Conservation (phyloP, 1,140 invertebrate species). For the Pachyrhynchus sulphureomaculatus region DNA sequence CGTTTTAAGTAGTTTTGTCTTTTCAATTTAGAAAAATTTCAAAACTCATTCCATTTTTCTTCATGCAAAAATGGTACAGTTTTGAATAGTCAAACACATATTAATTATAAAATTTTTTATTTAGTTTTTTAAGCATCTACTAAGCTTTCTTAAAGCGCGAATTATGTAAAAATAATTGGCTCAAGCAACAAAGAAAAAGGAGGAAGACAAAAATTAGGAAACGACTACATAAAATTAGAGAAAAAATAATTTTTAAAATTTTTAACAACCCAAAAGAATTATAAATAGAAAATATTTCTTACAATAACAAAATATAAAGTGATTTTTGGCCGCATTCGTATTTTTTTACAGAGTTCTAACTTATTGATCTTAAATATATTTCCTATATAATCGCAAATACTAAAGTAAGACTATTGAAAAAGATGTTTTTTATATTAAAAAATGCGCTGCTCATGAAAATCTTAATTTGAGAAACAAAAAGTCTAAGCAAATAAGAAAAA, state of each 20-base stretch:
- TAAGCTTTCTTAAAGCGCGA: conserved; percentile 21
- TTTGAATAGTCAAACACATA: conserved; percentile 9
- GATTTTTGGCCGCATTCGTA: not conserved
- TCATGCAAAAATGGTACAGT: conserved; percentile 43
- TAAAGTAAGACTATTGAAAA: no score
- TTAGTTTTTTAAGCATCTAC: not conserved
- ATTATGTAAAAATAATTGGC: conserved; percentile 28
- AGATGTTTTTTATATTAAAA: no score
- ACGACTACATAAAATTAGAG: not conserved
- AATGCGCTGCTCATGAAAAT: no score
- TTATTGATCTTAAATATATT: no score
- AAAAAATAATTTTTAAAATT: not conserved
- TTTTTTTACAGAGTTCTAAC: not conserved
- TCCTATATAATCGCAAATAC: no score
- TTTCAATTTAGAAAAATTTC: conserved; percentile 28
- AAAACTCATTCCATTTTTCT: conserved; percentile 43
- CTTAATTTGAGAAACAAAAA: no score
- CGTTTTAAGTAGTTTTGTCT: conserved; percentile 34
- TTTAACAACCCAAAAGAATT: conserved; percentile 14
- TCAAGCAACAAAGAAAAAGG: conserved; percentile 4
- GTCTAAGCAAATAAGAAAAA: no score
- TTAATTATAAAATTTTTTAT: not conserved
- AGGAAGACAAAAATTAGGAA: no score
- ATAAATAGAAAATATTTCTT: conserved; percentile 28
- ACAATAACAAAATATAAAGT: not conserved